Conservation (phyloP, 2,113 vertebrate genomes). For the Carassius auratus region DNA sequence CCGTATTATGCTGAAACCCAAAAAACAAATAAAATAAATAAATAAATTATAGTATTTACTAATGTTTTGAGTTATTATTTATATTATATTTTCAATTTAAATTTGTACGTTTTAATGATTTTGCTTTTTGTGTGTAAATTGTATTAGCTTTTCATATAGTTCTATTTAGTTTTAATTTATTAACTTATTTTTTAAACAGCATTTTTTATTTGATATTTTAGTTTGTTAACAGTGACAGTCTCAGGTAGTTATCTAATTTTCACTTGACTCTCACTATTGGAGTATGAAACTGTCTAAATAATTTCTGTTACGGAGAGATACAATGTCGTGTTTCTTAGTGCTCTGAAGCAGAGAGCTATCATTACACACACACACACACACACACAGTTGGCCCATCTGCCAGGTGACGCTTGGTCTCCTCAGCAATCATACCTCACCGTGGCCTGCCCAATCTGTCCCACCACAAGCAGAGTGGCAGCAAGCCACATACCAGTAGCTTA, state of each 20-base stretch:
- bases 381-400: slow-evolving; percentile 76
- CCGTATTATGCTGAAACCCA: not conserved
- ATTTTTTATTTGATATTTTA: not conserved
- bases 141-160: not conserved
- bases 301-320: not conserved
- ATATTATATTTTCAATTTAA: not conserved
- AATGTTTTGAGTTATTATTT: not conserved
- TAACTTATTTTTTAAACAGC: not conserved
- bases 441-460: slow-evolving; percentile 77
- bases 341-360: slow-evolving; percentile 1
- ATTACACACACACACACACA: slow-evolving; percentile 58
- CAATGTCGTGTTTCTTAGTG: not conserved
- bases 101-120: not conserved
- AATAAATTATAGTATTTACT: not conserved
- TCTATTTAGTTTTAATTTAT: not conserved
- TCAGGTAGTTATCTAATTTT: not conserved
- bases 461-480: slow-evolving; percentile 73
- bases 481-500: slow-evolving; percentile 61
- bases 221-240: not conserved
- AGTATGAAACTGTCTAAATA: not conserved
- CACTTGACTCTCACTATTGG: not conserved
- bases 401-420: slow-evolving; percentile 72
- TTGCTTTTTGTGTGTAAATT: too few relatives aligned
- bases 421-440: slow-evolving; percentile 73
- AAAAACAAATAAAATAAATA: not conserved